Evolutionary conservation across 2,113 vertebrate species (phyloP).

Genomic region (Brevimyrus niger): DNA sequence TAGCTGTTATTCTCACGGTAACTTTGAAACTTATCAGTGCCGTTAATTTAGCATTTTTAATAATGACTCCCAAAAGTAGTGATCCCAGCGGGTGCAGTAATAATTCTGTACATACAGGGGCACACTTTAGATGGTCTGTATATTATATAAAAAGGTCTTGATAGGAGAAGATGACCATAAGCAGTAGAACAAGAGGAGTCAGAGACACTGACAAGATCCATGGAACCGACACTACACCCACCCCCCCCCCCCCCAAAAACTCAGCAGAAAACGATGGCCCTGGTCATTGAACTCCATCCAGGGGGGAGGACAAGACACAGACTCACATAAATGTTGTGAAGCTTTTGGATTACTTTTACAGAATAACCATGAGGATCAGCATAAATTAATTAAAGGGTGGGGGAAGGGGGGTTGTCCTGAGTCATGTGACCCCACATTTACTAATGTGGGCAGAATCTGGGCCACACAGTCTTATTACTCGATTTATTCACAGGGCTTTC

Average conservation of each 20-base stretch:
- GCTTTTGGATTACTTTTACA: neutral
- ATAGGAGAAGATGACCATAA: neutral
- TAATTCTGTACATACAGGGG: too few relatives aligned
- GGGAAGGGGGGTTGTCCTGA: neutral
- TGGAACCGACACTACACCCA: too few relatives aligned
- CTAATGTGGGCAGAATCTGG: neutral
- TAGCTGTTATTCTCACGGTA: neutral
- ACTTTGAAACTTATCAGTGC: too few relatives aligned
- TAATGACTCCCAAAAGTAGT: too few relatives aligned
- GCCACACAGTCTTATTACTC: neutral
- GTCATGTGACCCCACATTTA: neutral
- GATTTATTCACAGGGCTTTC: too few relatives aligned
- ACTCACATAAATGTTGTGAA: neutral
- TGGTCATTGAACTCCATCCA: neutral
- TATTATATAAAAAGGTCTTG: too few relatives aligned
- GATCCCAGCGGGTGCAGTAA: too few relatives aligned
- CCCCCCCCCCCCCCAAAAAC: too few relatives aligned
- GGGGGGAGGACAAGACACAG: neutral
- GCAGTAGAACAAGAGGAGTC: neutral
- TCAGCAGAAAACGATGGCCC: neutral
- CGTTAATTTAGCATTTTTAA: too few relatives aligned
- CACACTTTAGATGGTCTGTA: too few relatives aligned
- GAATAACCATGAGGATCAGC: neutral
- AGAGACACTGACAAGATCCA: neutral
- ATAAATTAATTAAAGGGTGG: neutral